Evolutionary conservation across 2,888 invertebrate genomes (phyloP).

Genomic region (Sturmia bella): DNA sequence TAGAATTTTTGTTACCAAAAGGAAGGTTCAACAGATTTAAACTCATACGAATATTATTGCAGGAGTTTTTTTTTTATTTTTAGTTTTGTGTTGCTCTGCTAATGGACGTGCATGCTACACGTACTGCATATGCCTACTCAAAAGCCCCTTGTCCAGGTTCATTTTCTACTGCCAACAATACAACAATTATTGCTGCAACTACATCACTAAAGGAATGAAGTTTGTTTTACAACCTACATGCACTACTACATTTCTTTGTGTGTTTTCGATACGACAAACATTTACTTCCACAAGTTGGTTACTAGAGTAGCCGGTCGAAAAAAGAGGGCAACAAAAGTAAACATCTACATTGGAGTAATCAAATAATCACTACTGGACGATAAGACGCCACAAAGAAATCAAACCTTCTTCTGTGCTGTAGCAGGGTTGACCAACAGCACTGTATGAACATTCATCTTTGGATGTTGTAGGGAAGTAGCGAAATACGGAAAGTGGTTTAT

Average conservation of each 20-base stretch:
- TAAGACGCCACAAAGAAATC: too few species aligned
- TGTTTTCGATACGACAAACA: conserved; percentile 37
- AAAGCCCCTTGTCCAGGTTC: conserved; percentile 26
- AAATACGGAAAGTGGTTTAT: too few species aligned
- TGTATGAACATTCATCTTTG: too few species aligned
- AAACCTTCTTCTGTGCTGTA: too few species aligned
- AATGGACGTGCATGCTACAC: background rate
- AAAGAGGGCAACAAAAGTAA: background rate
- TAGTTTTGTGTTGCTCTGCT: background rate
- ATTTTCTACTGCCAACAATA: conserved; percentile 39
- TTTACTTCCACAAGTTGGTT: conserved; percentile 26
- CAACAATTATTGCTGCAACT: conserved; percentile 20
- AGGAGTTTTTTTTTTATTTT: background rate
- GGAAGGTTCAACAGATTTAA: conserved; percentile 59
- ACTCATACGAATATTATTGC: background rate
- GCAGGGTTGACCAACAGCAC: too few species aligned
- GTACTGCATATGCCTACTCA: background rate
- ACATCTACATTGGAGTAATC: background rate
- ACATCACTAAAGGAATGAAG: conserved; percentile 30
- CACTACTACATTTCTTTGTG: conserved; percentile 22
- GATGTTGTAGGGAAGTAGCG: too few species aligned
- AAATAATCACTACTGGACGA: background rate
- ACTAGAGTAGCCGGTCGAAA: background rate
- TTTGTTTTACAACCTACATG: conserved; percentile 35
- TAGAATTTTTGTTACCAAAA: conserved; percentile 45